phyloP scores from a whole-genome alignment of 2,797 vertebrate species.

The Micromesistius poutassou region DNA sequence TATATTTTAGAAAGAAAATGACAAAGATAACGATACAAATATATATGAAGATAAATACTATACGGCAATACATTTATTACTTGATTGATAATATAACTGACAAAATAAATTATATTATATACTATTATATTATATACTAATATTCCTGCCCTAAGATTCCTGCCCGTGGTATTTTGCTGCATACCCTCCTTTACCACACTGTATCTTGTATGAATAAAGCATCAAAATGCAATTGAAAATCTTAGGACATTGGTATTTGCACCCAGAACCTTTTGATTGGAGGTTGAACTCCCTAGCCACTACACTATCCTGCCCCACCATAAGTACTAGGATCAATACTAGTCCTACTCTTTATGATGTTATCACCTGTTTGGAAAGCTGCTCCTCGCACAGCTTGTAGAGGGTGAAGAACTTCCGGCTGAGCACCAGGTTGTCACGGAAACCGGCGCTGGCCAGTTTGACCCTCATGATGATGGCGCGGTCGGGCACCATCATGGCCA shows the following conservation, averaged over 20 bases:
- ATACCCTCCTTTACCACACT: too few species aligned
- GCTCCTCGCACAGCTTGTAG: constrained; percentile 86
- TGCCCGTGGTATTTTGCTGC: too few species aligned
- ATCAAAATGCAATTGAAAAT: too few species aligned
- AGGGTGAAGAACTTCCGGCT: constrained; percentile 84
- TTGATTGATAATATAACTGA: too few species aligned
- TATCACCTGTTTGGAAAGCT: constrained; percentile 83
- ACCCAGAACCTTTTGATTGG: not conserved
- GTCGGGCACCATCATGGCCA: constrained; percentile 88
- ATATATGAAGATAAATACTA: too few species aligned
- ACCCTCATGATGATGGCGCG: constrained; percentile 86
- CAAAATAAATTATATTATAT: too few species aligned
- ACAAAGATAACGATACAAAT: too few species aligned
- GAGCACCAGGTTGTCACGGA: constrained; percentile 81
- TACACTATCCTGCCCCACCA: not conserved
- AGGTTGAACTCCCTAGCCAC: not conserved
- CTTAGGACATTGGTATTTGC: not conserved
- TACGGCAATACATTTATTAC: too few species aligned
- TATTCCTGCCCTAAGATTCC: too few species aligned
- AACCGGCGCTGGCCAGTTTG: constrained; percentile 84
- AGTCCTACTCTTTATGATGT: not conserved
- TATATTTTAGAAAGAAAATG: too few species aligned
- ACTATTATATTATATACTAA: too few species aligned
- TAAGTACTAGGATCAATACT: not conserved
- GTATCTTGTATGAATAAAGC: too few species aligned